These are phyloP conservation scores for Sebastes diaconus DNA, from an alignment of 2,797 vertebrate species.

Conservation along the genomic window DNA sequence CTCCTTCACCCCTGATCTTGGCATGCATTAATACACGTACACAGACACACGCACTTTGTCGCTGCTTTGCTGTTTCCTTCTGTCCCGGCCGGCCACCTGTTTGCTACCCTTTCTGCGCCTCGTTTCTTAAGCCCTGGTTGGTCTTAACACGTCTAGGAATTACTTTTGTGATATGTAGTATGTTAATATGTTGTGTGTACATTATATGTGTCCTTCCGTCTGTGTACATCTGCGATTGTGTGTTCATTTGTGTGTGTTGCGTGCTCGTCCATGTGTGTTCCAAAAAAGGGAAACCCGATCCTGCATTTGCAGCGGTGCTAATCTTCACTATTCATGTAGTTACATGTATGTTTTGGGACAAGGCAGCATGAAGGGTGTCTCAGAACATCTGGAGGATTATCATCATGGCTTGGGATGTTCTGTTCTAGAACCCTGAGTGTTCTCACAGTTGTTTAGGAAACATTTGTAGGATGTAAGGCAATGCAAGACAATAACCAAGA, in stretches of 20 bases:
- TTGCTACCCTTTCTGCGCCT: constrained; percentile 35
- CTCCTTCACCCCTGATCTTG: constrained; percentile 51
- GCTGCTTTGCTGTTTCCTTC: constrained; percentile 14
- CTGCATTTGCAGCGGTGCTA: constrained; percentile 10
- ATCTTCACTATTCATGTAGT: constrained; percentile 35
- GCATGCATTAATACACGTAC: constrained; percentile 1
- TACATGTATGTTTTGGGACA: not conserved
- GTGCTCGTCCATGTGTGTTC: constrained; percentile 2
- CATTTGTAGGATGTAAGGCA: not conserved
- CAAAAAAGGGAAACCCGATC: constrained; percentile 46
- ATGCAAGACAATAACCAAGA: not conserved
- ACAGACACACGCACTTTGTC: constrained; percentile 5
- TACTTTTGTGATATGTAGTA: not conserved
- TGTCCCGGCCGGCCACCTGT: constrained; percentile 57
- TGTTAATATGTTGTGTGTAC: not conserved
- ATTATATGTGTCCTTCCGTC: not conserved
- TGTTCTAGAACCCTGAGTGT: not conserved
- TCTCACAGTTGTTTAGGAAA: not conserved
- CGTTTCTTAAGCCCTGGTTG: constrained; percentile 23
- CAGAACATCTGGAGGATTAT: constrained; percentile 37
- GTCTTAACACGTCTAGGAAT: constrained; percentile 25
- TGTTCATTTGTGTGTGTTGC: not conserved
- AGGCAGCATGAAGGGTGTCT: constrained; percentile 1
- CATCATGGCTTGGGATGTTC: not conserved
- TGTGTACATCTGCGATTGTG: not conserved